phyloP scores from a whole-genome alignment of 1,140 invertebrate species.

The Caenorhabditis remanei region DNA sequence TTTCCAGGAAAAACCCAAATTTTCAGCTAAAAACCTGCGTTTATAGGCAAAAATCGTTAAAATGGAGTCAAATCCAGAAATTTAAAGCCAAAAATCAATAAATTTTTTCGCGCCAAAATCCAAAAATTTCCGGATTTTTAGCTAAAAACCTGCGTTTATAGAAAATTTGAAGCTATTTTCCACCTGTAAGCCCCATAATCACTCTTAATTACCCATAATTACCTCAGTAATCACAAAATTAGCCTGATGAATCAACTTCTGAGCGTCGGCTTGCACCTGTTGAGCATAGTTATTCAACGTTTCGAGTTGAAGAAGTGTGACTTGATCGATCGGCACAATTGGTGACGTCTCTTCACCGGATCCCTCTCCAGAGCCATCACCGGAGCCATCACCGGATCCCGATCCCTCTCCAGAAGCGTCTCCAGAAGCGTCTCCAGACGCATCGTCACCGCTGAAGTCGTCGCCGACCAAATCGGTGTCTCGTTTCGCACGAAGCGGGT shows the following conservation, averaged over 20 bases:
- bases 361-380: constrained; percentile 1
- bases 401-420: neutral
- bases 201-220: too few species aligned
- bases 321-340: neutral
- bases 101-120: too few species aligned
- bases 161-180: too few species aligned
- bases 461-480: neutral
- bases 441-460: neutral
- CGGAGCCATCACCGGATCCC: constrained; percentile 30
- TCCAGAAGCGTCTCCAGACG: neutral
- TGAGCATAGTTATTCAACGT: constrained; percentile 21
- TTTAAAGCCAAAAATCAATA: too few species aligned
- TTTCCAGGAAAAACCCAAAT: too few species aligned
- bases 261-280: constrained; percentile 25
- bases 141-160: too few species aligned
- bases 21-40: too few species aligned
- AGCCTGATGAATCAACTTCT: constrained; percentile 41
- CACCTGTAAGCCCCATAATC: too few species aligned
- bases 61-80: too few species aligned
- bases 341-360: constrained; percentile 14
- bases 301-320: constrained; percentile 1
- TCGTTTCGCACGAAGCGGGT: constrained; percentile 17
- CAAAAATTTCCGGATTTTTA: neutral
- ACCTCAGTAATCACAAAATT: constrained; percentile 49
- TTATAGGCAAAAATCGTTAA: too few species aligned